Conservation (phyloP, 2,888 invertebrate species). For the Lycophotia porphyrea region DNA sequence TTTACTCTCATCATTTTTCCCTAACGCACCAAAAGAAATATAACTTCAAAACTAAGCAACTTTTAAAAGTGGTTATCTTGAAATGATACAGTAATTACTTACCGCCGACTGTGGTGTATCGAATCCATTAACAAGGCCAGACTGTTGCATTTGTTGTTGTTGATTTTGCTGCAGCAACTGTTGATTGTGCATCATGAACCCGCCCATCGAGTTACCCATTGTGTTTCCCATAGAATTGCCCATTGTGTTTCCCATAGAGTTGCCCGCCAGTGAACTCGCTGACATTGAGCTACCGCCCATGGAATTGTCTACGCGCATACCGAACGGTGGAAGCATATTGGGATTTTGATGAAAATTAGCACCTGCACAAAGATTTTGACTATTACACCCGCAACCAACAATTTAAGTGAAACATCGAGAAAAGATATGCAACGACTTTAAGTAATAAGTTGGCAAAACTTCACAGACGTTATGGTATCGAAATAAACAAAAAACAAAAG, state of each 20-base stretch:
- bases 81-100: constrained; percentile 65
- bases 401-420: constrained; percentile 40
- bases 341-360: constrained; percentile 88
- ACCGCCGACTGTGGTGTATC: constrained; percentile 82
- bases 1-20: no score
- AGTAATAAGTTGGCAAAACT: constrained; percentile 24
- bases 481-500: neutral
- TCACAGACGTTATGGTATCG: neutral
- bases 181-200: constrained; percentile 82
- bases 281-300: constrained; percentile 68
- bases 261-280: constrained; percentile 50
- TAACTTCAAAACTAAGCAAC: no score
- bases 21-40: no score
- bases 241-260: constrained; percentile 71
- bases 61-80: no score
- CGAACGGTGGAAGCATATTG: constrained; percentile 88
- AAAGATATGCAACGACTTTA: constrained; percentile 25
- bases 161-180: constrained; percentile 76
- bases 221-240: constrained; percentile 48
- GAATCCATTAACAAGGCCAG: constrained; percentile 82
- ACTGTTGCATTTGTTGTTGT: constrained; percentile 75
- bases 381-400: constrained; percentile 49
- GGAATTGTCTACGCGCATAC: constrained; percentile 87
- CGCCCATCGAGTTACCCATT: constrained; percentile 64
- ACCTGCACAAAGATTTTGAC: constrained; percentile 76